phyloP scores from a whole-genome alignment of 1,140 invertebrate species.

The Nasonia giraulti region DNA sequence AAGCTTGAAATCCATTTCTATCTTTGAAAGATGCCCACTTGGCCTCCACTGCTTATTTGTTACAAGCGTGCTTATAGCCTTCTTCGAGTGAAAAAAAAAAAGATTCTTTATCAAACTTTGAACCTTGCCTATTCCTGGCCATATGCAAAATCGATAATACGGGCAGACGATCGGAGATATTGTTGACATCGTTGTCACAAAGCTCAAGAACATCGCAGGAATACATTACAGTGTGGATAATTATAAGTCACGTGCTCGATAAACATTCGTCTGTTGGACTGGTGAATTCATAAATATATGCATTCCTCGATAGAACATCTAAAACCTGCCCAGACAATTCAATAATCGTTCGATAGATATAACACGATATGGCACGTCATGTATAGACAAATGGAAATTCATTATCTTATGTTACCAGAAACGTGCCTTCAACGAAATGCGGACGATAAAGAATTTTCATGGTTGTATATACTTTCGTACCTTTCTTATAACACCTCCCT shows the following conservation, averaged over 20 bases:
- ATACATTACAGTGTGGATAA: no score
- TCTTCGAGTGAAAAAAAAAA: not conserved
- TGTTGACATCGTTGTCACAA: no score
- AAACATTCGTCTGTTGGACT: no score
- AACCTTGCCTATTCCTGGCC: not conserved
- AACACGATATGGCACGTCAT: not conserved
- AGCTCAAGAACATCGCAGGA: no score
- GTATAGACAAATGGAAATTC: not conserved
- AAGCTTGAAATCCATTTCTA: not conserved
- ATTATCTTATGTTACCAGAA: not conserved
- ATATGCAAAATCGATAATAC: no score
- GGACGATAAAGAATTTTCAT: no score
- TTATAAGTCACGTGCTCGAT: no score
- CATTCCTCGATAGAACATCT: not conserved
- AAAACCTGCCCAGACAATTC: not conserved
- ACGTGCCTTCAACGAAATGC: no score
- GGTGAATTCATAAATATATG: no score
- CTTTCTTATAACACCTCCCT: no score
- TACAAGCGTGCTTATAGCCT: not conserved
- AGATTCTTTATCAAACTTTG: not conserved
- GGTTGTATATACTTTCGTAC: no score
- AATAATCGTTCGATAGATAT: constrained; percentile 20
- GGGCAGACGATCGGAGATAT: no score
- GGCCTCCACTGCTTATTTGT: not conserved
- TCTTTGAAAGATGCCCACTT: not conserved